Base-by-base conservation (phyloP, 2,113 vertebrate genomes). In the Aegotheles bennettii region DNA sequence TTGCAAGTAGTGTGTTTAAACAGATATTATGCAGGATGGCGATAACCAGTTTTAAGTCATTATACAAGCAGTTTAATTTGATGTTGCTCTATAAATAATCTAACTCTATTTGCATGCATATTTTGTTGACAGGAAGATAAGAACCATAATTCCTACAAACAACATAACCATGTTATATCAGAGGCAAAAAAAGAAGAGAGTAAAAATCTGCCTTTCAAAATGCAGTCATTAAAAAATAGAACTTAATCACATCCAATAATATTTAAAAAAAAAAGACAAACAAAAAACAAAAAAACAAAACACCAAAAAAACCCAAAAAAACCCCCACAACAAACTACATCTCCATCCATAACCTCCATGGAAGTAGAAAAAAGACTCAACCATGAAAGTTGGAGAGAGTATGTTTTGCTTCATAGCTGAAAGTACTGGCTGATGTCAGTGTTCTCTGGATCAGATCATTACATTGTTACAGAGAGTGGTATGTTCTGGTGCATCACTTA, bases 71-170 rank as follows among this genome's bases (percentile, higher is more conserved):
- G 84, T 94, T 97, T 97, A 97, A 97, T 97, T 98, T 96, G 96
- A 97, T 95, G 97, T 97, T 97, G 95, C 87, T 98, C 95, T 91
- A 97, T 92, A 98, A 97, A 97, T 96, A 97, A 89, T 57, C 74
- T 86, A 45, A 83, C 65, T 90, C 94, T 97, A 97, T 97, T 97
- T 98, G 87, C 96, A 96, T 96, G 93, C 84, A 93, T 96, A 93
- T 96, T 97, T 97, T 97, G 88, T 95, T 95, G 89, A 94, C 94
- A 92, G 88, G 69, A 96, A 94, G 91, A 96, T 95, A 97, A 97
- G 96, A 86, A 21, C 31, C 16, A 7, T 91, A 95, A 93, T 96
- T 97, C 93, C 87, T 91, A 93, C 65, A 86, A 97, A 97, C 82
- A 96, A 87, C 87, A 95, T 96, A 94, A 97, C 31, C 57, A 97